These are phyloP conservation scores for Diadumene lineata DNA, from an alignment of 92 coral and sea anemone genomes.

Conservation along the genomic window DNA sequence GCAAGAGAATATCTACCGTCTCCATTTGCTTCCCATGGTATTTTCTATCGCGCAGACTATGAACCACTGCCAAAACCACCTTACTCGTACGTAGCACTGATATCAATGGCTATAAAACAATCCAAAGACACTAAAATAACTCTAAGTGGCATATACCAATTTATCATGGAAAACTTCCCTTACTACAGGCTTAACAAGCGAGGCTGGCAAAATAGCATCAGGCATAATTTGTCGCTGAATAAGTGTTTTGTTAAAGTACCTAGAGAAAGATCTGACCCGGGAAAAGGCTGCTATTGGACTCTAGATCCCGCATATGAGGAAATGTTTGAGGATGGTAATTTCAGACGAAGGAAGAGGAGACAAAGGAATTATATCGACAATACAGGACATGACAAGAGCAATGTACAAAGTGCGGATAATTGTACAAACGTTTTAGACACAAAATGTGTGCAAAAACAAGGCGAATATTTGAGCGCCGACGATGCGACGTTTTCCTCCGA, in stretches of 20 bases:
- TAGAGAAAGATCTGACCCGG: slow-evolving; percentile 93
- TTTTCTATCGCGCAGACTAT: slow-evolving; percentile 21
- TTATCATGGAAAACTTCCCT: slow-evolving; percentile 95
- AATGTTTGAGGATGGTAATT: slow-evolving; percentile 98
- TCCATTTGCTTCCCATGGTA: slow-evolving; percentile 17
- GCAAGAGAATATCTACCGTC: slow-evolving; percentile 14
- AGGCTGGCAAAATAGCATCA: slow-evolving; percentile 99
- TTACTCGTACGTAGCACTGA: slow-evolving; percentile 93
- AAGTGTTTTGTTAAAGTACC: slow-evolving; percentile 96
- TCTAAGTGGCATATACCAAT: slow-evolving; percentile 92
- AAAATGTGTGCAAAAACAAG: neutral
- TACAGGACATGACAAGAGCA: neutral
- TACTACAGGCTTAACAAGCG: slow-evolving; percentile 93
- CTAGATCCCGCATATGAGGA: slow-evolving; percentile 87
- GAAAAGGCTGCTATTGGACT: slow-evolving; percentile 98
- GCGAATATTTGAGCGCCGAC: neutral
- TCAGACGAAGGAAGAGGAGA: slow-evolving; percentile 86
- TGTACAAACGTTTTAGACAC: neutral
- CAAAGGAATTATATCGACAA: slow-evolving; percentile 31
- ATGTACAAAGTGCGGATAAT: neutral
- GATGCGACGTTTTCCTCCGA: neutral
- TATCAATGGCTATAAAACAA: slow-evolving; percentile 97
- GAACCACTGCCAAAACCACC: slow-evolving; percentile 92
- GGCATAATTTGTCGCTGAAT: slow-evolving; percentile 92
- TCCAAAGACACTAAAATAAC: slow-evolving; percentile 85